Conservation (phyloP, 2,888 invertebrate genomes). For the Phoenoteleia sp. region DNA sequence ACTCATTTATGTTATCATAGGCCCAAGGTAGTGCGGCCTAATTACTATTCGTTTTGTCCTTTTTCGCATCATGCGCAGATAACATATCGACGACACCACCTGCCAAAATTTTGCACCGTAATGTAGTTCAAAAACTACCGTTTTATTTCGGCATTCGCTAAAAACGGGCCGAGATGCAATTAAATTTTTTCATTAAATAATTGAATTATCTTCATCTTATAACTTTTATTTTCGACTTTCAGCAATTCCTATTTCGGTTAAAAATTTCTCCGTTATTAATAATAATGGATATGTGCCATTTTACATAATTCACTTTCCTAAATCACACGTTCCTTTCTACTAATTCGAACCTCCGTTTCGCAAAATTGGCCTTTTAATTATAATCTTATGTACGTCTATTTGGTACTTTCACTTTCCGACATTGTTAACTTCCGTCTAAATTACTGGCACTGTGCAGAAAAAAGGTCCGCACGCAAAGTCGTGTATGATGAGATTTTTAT, state of each 20-base stretch:
- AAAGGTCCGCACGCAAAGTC: conserved; percentile 44
- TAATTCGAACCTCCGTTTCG: no score
- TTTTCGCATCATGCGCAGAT: conserved; percentile 10
- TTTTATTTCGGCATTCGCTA: not conserved
- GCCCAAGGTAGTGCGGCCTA: conserved; percentile 1
- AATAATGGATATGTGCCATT: no score
- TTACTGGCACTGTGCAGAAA: conserved; percentile 5
- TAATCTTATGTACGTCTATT: conserved; percentile 4
- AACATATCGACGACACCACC: conserved; percentile 68
- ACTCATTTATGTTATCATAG: conserved; percentile 6
- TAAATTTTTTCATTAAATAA: no score
- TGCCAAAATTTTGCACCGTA: conserved; percentile 73
- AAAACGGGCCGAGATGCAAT: not conserved
- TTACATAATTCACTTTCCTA: no score
- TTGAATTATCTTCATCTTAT: no score
- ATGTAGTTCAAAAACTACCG: conserved; percentile 18
- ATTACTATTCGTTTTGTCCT: conserved; percentile 34
- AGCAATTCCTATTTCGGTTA: no score
- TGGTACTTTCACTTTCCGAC: conserved; percentile 35
- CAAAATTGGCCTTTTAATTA: conserved; percentile 25
- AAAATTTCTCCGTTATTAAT: no score
- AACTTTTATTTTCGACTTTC: no score
- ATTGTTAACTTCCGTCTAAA: conserved; percentile 31
- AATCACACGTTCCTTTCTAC: no score
- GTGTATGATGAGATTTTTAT: conserved; percentile 38